These are phyloP conservation scores for Gymnoscopelus braueri DNA, from an alignment of 2,797 vertebrate species.

Conservation along the genomic window DNA sequence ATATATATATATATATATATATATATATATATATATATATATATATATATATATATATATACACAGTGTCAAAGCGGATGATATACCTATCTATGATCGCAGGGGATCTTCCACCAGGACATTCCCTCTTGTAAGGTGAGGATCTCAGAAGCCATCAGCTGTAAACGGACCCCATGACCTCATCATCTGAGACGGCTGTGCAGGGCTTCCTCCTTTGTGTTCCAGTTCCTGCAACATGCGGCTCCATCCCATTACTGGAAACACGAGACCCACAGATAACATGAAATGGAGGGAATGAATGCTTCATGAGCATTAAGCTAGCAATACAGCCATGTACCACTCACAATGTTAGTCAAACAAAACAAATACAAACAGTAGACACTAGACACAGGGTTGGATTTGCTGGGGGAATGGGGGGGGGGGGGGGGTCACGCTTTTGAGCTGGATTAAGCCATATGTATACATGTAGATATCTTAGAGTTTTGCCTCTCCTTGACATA, in stretches of 20 bases:
- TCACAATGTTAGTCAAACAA: slow-evolving; percentile 30
- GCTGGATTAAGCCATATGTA: too few species aligned
- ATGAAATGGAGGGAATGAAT: slow-evolving; percentile 19
- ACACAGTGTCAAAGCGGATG: too few species aligned
- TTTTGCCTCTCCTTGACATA: too few species aligned
- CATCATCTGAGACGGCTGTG: slow-evolving; percentile 53
- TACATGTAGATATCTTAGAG: too few species aligned
- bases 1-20: too few species aligned
- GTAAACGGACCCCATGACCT: slow-evolving; percentile 59
- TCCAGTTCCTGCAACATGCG: slow-evolving; percentile 21
- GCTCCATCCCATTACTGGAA: slow-evolving; percentile 52
- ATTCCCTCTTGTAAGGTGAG: slow-evolving; percentile 40
- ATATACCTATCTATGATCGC: too few species aligned
- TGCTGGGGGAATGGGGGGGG: too few species aligned
- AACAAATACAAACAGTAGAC: too few species aligned
- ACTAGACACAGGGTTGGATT: too few species aligned
- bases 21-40: too few species aligned
- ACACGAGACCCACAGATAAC: slow-evolving; percentile 37
- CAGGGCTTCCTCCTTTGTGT: slow-evolving; percentile 39
- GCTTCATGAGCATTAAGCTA: slow-evolving; percentile 35
- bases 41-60: too few species aligned
- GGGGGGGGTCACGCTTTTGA: too few species aligned
- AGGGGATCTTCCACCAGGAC: neutral
- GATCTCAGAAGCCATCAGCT: slow-evolving; percentile 28
- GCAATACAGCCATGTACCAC: neutral